A percentile compares a stretch with the other conserved stretches of the same genome.
Conservation (phyloP, 2,888 invertebrate species). For the Agrotis puta region DNA sequence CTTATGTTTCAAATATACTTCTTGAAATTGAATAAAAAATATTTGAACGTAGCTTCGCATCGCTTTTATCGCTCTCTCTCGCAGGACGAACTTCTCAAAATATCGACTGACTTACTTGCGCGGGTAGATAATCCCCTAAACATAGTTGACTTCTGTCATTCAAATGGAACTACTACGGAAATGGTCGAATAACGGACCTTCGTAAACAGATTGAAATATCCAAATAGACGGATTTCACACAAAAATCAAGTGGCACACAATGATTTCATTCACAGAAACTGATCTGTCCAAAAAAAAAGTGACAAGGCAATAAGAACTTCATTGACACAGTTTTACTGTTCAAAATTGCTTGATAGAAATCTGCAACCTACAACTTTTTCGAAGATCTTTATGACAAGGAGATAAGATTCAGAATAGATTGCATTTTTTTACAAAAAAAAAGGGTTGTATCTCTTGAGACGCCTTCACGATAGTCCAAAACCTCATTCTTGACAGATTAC, state of each 20-base stretch:
- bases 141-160: slow-evolving; percentile 51
- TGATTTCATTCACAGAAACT: slow-evolving; percentile 53
- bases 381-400: slow-evolving; percentile 2
- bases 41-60: no score
- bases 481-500: slow-evolving; percentile 82
- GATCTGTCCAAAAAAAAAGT: slow-evolving; percentile 3
- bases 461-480: slow-evolving; percentile 73
- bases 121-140: slow-evolving; percentile 42
- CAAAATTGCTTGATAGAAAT: neutral
- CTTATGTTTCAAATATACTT: no score
- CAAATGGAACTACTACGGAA: slow-evolving; percentile 35
- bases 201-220: slow-evolving; percentile 63
- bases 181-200: slow-evolving; percentile 29
- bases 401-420: slow-evolving; percentile 43
- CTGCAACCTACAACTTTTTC: neutral
- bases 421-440: slow-evolving; percentile 28
- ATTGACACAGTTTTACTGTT: fast-evolving
- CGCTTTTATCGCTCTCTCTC: neutral
- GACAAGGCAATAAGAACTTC: neutral
- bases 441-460: slow-evolving; percentile 70
- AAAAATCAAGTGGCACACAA: slow-evolving; percentile 63
- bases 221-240: slow-evolving; percentile 58
- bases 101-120: slow-evolving; percentile 18
- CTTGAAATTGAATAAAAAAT: no score
- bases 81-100: neutral